Conservation (phyloP, 2,797 vertebrate species). For the Pseudochromis fuscus region DNA sequence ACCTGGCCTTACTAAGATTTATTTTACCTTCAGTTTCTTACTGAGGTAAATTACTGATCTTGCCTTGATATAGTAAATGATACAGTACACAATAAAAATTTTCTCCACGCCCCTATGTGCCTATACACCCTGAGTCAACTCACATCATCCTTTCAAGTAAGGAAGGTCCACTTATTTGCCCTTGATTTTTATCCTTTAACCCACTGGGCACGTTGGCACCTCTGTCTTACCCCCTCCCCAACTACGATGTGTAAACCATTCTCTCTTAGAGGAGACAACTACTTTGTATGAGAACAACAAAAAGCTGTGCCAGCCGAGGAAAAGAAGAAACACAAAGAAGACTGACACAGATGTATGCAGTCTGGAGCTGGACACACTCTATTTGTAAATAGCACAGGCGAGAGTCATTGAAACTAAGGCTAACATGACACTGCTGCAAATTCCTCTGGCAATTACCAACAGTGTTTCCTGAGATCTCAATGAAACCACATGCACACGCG, state of each 20-base stretch:
- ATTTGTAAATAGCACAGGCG: constrained; percentile 84
- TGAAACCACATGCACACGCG: constrained; percentile 72
- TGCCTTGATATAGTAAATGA: constrained; percentile 64
- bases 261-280: constrained; percentile 77
- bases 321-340: constrained; percentile 66
- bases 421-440: constrained; percentile 79
- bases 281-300: constrained; percentile 74
- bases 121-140: constrained; percentile 62
- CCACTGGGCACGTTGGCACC: constrained; percentile 82
- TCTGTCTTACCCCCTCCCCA: constrained; percentile 84
- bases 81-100: constrained; percentile 58
- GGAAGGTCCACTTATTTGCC: constrained; percentile 37
- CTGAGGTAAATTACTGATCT: constrained; percentile 70
- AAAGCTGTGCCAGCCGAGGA: constrained; percentile 79
- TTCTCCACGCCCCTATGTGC: constrained; percentile 74
- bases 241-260: constrained; percentile 74
- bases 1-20: constrained; percentile 72
- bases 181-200: constrained; percentile 51
- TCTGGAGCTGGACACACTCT: constrained; percentile 76
- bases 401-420: constrained; percentile 78
- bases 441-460: constrained; percentile 75
- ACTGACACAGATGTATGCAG: constrained; percentile 61
- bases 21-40: constrained; percentile 55
- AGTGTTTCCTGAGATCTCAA: constrained; percentile 78
- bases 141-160: constrained; percentile 39